Evolutionary conservation across 2,113 vertebrate genomes (phyloP).

Genomic region (Carettochelys insculpta): DNA sequence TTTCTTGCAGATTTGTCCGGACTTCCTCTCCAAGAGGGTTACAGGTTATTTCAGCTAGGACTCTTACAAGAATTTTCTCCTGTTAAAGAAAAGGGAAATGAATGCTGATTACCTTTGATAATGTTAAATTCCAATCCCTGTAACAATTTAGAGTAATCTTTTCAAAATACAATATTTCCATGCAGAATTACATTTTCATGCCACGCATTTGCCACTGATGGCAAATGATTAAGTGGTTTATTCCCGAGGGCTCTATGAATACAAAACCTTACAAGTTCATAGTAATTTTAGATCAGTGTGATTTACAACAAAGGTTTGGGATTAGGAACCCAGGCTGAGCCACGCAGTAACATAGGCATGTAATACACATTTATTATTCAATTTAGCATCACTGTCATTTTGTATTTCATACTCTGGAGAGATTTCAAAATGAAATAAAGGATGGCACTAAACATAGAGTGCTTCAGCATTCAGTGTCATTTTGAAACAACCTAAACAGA

Average conservation of each 20-base stretch:
- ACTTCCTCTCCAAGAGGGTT: background rate
- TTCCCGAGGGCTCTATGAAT: conserved; percentile 7
- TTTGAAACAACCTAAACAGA: conserved; percentile 41
- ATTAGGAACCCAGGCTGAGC: background rate
- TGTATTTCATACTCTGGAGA: conserved; percentile 32
- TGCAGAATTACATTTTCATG: background rate
- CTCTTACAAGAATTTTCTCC: background rate
- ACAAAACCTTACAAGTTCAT: conserved; percentile 1
- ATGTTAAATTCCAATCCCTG: background rate
- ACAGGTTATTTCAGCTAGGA: background rate
- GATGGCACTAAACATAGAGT: conserved; percentile 21
- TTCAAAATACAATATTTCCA: background rate
- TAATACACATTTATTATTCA: conserved; percentile 35
- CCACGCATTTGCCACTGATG: background rate
- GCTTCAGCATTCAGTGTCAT: conserved; percentile 19
- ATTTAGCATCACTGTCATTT: conserved; percentile 37
- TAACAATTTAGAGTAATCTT: background rate
- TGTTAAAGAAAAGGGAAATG: background rate
- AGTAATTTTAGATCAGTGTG: conserved; percentile 28
- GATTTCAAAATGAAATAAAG: conserved; percentile 57
- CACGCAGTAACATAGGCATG: background rate
- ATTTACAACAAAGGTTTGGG: conserved; percentile 32
- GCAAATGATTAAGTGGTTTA: conserved; percentile 7
- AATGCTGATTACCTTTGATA: background rate
- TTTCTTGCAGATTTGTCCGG: background rate